Conservation (phyloP, 2,113 vertebrate genomes). For the Fukomys damarensis region DNA sequence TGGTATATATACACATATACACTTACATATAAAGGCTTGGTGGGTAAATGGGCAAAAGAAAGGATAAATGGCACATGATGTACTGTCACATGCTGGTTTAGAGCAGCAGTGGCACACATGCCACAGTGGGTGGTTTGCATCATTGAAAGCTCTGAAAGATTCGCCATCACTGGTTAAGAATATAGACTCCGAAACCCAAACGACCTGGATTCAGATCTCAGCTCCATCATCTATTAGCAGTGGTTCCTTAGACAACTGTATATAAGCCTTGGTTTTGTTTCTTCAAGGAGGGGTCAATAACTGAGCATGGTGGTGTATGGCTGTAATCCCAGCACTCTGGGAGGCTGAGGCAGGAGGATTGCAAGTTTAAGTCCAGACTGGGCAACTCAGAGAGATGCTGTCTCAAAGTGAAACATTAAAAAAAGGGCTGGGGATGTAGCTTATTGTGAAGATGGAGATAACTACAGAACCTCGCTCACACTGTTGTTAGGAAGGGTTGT, state of each 20-base stretch:
- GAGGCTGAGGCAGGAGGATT: neutral
- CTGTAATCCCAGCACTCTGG: neutral
- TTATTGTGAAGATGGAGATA: neutral
- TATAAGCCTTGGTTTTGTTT: neutral
- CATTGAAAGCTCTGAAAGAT: neutral
- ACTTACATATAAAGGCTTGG: neutral
- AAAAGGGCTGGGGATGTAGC: neutral
- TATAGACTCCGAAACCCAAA: neutral
- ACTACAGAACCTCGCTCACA: neutral
- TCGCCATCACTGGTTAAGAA: neutral
- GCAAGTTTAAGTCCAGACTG: neutral
- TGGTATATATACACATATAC: neutral
- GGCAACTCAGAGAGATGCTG: neutral
- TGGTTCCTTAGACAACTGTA: neutral
- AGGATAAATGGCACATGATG: neutral
- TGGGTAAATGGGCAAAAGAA: neutral
- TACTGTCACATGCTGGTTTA: neutral
- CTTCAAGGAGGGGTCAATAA: neutral
- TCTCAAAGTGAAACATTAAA: neutral
- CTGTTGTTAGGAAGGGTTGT: neutral
- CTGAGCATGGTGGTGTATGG: neutral
- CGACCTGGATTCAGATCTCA: neutral
- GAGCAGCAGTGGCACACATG: neutral
- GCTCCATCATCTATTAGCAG: neutral
- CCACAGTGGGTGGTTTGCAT: neutral